These are phyloP conservation scores for Euphydryas editha DNA, from an alignment of 2,888 invertebrate species.

Conservation along the genomic window DNA sequence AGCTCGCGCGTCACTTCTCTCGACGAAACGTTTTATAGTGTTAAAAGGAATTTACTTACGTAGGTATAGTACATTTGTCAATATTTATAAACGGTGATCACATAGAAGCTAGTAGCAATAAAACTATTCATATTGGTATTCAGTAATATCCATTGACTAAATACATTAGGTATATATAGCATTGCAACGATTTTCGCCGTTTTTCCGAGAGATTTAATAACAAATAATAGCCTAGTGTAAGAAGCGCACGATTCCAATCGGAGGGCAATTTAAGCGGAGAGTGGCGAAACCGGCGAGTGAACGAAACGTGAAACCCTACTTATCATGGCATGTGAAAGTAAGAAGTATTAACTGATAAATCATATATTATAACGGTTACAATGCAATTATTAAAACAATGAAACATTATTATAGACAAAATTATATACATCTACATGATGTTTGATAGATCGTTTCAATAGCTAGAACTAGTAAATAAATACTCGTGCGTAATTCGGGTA, in stretches of 20 bases:
- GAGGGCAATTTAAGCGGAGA: conserved; percentile 72
- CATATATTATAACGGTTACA: conserved; percentile 7
- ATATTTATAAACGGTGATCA: background rate
- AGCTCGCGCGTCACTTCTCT: conserved; percentile 42
- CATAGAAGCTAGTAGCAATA: background rate
- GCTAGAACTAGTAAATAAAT: background rate
- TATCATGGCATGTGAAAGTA: conserved; percentile 76
- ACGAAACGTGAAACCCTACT: conserved; percentile 78
- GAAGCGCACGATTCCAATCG: conserved; percentile 57
- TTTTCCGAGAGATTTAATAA: conserved; percentile 53
- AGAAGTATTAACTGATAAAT: conserved; percentile 67
- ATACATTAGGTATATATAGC: background rate
- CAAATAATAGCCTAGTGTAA: conserved; percentile 56
- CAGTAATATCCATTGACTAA: background rate
- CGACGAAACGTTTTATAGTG: conserved; percentile 32
- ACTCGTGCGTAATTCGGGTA: conserved; percentile 25
- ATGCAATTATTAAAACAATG: conserved; percentile 20
- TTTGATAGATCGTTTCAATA: background rate
- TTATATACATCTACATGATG: background rate
- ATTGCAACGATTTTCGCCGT: conserved; percentile 10
- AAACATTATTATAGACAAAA: conserved; percentile 14
- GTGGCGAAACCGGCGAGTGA: conserved; percentile 76
- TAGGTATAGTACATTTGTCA: conserved; percentile 36
- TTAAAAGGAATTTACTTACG: conserved; percentile 39
- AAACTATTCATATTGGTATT: background rate